Percentiles rank a stretch among this genome's conserved stretches.
Evolutionary conservation across 2,113 vertebrate genomes (phyloP).

Genomic region (Rallus limicola): DNA sequence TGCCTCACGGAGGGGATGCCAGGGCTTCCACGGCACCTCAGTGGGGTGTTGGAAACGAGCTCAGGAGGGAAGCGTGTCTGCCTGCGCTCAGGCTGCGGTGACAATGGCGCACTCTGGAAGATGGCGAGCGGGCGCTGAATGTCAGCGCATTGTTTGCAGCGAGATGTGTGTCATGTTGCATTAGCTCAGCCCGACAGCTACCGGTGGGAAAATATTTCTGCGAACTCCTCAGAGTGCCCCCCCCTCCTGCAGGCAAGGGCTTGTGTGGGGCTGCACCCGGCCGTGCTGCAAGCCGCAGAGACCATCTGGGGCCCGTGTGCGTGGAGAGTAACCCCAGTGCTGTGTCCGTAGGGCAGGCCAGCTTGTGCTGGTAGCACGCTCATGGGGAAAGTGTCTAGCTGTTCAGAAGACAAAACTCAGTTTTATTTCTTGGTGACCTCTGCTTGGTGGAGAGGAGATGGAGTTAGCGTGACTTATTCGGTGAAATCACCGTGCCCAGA

Average conservation of each 20-base stretch:
- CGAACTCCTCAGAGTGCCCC: not conserved
- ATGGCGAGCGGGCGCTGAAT: conserved; percentile 40
- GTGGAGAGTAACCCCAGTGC: not conserved
- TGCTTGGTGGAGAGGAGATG: not conserved
- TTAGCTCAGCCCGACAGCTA: conserved; percentile 50
- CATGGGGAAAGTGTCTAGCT: not conserved
- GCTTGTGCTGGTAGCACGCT: not conserved
- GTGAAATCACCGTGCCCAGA: not conserved
- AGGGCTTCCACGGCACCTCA: not conserved
- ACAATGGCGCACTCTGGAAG: not conserved
- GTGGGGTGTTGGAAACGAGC: not conserved
- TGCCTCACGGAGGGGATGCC: not conserved
- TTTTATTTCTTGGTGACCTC: not conserved
- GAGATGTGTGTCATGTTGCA: conserved; percentile 43
- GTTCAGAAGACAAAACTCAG: not conserved
- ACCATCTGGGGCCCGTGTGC: not conserved
- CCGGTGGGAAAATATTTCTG: conserved; percentile 50
- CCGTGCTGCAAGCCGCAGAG: not conserved
- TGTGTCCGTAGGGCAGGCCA: not conserved
- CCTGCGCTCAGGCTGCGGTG: not conserved
- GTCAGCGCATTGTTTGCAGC: conserved; percentile 1
- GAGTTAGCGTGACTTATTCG: not conserved
- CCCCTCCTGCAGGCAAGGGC: conserved; percentile 36
- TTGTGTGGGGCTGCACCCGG: not conserved
- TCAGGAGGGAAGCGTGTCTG: not conserved